Evolutionary conservation across 2,797 vertebrate species (phyloP), one percentile per base, ranked within the genome.

Genomic region (Trematomus bernacchii): DNA sequence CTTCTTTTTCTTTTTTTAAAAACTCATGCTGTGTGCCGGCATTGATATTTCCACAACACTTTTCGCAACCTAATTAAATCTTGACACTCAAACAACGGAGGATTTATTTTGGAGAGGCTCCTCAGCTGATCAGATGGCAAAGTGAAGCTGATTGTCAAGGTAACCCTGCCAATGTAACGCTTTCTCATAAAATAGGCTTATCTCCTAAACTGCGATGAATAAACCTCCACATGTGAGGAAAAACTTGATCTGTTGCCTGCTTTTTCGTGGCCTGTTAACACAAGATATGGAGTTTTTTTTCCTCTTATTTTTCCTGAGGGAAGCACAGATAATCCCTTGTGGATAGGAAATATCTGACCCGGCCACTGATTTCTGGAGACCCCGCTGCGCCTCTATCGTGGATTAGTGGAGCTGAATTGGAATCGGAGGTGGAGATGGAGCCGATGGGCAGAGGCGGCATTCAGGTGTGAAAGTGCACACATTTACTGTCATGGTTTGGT

Each of bases 331-430:
- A 93, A 90, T 89, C 90, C 89, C 76, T 65, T 0, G 0, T 73
- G 83, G 83, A 84, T 78, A 57, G 62, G 76, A 87, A 79, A 82
- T 79, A 84, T 89, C 83, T 85, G 87, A 85, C 80, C 87, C 62
- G 48, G 73, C 21, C 68, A 6, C 74, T 71, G 84, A 64, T 84
- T 87, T 74, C 83, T 62, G 73, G 75, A 80, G 73, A 69, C 70
- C 80, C 85, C 0, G 47, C 82, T 79, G 83, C 1, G 74, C 69
- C 82, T 77, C 81, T 15, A 68, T 86, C 71, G 8, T 30, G 86
- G 90, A 90, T 91, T 88, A 92, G 85, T 11, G 48, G 82, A 68
- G 74, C 67, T 63, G 86, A 89, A 82, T 73, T 76, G 84, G 69
- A 87, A 79, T 87, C 77, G 66, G 66, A 78, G 66, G 70, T 66